Conservation (phyloP, 2,797 vertebrate species). For the Diceros bicornis region DNA sequence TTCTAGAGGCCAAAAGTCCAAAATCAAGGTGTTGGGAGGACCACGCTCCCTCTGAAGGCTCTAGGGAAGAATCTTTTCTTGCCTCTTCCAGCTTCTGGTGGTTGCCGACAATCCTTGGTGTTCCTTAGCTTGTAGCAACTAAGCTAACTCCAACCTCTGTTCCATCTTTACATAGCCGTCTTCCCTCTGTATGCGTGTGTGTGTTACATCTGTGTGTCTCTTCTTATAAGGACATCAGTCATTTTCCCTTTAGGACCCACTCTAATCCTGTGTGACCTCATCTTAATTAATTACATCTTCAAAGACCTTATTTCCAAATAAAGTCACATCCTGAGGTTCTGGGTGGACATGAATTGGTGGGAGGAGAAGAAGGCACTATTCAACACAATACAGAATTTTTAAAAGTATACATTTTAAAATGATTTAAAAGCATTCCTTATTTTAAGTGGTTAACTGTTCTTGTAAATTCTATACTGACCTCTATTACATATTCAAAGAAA, state of each 20-base stretch:
- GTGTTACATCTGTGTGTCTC: background rate
- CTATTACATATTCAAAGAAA: background rate
- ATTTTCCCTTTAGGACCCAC: background rate
- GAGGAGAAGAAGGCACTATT: too few species aligned
- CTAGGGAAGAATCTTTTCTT: background rate
- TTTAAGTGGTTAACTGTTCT: background rate
- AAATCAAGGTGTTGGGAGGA: background rate
- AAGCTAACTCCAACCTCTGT: background rate
- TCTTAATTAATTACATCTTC: background rate
- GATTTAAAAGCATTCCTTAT: background rate
- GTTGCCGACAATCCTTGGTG: background rate
- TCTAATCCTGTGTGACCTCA: background rate
- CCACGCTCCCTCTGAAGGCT: background rate
- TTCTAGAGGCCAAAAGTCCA: background rate
- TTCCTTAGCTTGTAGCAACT: background rate
- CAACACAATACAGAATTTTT: background rate
- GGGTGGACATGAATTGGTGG: background rate
- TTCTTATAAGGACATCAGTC: background rate
- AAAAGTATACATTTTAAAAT: background rate
- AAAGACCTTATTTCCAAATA: background rate
- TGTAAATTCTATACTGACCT: background rate
- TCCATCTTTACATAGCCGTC: background rate
- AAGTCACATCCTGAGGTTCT: background rate
- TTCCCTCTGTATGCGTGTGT: background rate
- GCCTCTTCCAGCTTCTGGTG: background rate